Evolutionary conservation across 2,797 vertebrate species (phyloP).

Genomic region (Anabacerthia variegaticeps): DNA sequence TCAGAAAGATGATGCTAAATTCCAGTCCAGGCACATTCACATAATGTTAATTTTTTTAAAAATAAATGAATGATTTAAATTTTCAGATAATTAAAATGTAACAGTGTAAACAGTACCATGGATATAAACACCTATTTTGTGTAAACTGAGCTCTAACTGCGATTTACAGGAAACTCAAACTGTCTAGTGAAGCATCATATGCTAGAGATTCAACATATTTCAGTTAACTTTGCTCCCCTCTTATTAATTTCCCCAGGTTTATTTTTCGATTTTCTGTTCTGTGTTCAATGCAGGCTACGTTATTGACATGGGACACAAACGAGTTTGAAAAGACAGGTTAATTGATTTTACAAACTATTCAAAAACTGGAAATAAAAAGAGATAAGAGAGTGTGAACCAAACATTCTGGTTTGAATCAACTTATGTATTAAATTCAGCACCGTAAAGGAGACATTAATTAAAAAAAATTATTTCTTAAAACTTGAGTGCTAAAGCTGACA

Average conservation of each 20-base stretch:
- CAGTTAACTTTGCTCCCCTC: slow-evolving; percentile 63
- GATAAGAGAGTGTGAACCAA: neutral
- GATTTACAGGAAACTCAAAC: slow-evolving; percentile 53
- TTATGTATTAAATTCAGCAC: neutral
- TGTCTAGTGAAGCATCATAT: slow-evolving; percentile 67
- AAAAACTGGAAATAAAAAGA: neutral
- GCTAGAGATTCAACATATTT: slow-evolving; percentile 75
- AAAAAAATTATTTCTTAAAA: neutral
- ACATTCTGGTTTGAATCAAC: neutral
- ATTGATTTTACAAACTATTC: neutral
- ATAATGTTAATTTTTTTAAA: neutral
- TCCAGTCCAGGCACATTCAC: neutral
- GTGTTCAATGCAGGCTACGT: neutral
- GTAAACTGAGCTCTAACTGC: neutral
- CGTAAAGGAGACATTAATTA: neutral
- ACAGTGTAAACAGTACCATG: neutral
- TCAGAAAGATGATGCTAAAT: neutral
- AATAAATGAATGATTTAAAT: neutral
- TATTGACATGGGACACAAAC: neutral
- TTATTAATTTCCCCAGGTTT: slow-evolving; percentile 33
- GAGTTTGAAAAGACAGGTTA: neutral
- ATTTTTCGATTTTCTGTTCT: neutral
- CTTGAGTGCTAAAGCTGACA: neutral
- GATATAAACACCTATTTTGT: neutral
- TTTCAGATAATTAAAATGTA: slow-evolving; percentile 38